Conservation (phyloP, 2,888 invertebrate species). For the Epinotia demarniana region DNA sequence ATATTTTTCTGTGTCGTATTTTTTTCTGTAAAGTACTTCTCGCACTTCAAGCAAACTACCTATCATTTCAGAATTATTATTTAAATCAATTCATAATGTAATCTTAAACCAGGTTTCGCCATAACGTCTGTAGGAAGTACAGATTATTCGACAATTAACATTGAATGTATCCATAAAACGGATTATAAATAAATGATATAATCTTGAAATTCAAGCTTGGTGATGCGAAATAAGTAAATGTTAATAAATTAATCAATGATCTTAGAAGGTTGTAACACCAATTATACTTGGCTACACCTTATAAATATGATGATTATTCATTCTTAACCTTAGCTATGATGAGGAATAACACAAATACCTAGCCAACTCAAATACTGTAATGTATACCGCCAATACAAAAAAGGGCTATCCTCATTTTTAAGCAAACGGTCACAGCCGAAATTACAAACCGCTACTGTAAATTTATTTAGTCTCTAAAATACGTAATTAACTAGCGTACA, state of each 20-base stretch:
- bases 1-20: no score
- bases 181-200: slow-evolving; percentile 11
- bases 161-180: background rate
- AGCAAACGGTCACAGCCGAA: no score
- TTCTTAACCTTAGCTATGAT: slow-evolving; percentile 26
- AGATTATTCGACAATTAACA: background rate
- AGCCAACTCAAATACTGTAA: slow-evolving; percentile 7
- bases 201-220: slow-evolving; percentile 4
- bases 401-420: background rate
- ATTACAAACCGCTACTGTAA: no score
- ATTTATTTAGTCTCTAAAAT: no score
- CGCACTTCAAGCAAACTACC: no score
- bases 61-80: no score
- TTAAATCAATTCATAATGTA: no score
- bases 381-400: slow-evolving; percentile 1
- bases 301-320: slow-evolving; percentile 28
- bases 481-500: no score
- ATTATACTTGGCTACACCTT: slow-evolving; percentile 15
- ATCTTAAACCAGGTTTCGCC: no score
- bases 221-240: slow-evolving; percentile 5
- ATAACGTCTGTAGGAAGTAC: no score
- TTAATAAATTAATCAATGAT: slow-evolving; percentile 13
- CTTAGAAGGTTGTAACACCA: slow-evolving; percentile 15
- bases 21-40: no score
- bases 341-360: slow-evolving; percentile 36